These are phyloP conservation scores for Fregetta grallaria DNA, from an alignment of 2,113 vertebrate genomes.

Conservation along the genomic window DNA sequence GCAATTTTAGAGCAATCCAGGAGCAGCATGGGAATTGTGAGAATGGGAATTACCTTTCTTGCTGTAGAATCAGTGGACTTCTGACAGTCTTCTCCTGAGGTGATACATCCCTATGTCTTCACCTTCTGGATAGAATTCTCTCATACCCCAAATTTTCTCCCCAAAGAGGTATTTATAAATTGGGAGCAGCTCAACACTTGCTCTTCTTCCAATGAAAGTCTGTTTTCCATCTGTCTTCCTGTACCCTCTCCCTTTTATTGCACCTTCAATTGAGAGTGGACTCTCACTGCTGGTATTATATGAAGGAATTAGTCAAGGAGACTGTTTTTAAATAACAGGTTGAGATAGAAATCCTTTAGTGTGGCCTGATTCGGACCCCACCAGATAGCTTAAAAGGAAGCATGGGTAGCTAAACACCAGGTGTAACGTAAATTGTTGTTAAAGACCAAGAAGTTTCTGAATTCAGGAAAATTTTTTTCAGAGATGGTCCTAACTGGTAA, in stretches of 20 bases:
- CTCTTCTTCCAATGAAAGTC: not conserved
- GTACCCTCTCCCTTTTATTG: not conserved
- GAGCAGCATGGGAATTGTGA: not conserved
- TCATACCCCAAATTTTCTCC: not conserved
- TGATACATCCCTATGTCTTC: not conserved
- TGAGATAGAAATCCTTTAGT: not conserved
- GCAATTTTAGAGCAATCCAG: not conserved
- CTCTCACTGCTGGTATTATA: not conserved
- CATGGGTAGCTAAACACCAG: not conserved
- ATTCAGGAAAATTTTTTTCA: not conserved
- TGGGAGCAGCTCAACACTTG: not conserved
- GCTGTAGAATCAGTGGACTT: not conserved
- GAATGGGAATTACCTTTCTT: not conserved
- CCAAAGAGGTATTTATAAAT: not conserved
- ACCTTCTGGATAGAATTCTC: not conserved
- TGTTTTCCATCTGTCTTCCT: not conserved
- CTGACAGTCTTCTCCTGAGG: not conserved
- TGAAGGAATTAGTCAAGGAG: not conserved
- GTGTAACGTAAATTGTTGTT: not conserved
- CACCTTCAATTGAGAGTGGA: not conserved
- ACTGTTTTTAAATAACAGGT: not conserved
- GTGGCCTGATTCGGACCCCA: not conserved
- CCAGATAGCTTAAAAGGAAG: not conserved
- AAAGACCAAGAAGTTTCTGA: not conserved
- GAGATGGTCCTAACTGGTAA: not conserved